phyloP scores from a whole-genome alignment of 2,113 vertebrate species.

The Chaetodon auriga region DNA sequence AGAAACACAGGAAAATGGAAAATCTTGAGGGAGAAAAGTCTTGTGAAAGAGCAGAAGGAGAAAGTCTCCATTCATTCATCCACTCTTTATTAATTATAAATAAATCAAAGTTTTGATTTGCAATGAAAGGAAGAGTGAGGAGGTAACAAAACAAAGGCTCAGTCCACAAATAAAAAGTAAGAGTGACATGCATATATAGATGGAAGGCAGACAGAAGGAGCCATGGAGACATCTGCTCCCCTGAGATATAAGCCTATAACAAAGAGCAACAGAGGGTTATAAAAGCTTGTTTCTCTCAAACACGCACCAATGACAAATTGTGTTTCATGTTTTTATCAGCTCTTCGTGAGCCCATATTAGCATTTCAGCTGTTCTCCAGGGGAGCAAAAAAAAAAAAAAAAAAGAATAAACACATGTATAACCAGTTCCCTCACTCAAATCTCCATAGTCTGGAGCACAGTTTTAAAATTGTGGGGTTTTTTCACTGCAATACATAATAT shows the following conservation, averaged over 20 bases:
- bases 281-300: constrained; percentile 28
- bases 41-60: not conserved
- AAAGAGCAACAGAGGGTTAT: constrained; percentile 15
- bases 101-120: constrained; percentile 15
- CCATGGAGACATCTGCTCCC: constrained; percentile 33
- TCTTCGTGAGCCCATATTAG: constrained; percentile 40
- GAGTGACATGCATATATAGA: not conserved
- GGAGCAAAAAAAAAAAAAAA: not conserved
- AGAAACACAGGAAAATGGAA: not conserved
- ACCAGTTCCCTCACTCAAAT: not conserved
- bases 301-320: constrained; percentile 40
- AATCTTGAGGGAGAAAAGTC: not conserved
- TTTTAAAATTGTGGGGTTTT: constrained; percentile 11
- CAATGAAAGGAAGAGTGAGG: constrained; percentile 3
- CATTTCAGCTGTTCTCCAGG: constrained; percentile 26
- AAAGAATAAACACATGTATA: constrained; percentile 45
- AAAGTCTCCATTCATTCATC: constrained; percentile 14
- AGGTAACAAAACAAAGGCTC: not conserved
- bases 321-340: constrained; percentile 25
- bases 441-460: not conserved
- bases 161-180: constrained; percentile 8
- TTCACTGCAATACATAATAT: not conserved
- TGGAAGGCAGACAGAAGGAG: not conserved
- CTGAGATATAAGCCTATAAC: constrained; percentile 37
- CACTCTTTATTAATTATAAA: constrained; percentile 25